Base-by-base conservation (phyloP, 2,113 vertebrate species). In the Propithecus coquereli region DNA sequence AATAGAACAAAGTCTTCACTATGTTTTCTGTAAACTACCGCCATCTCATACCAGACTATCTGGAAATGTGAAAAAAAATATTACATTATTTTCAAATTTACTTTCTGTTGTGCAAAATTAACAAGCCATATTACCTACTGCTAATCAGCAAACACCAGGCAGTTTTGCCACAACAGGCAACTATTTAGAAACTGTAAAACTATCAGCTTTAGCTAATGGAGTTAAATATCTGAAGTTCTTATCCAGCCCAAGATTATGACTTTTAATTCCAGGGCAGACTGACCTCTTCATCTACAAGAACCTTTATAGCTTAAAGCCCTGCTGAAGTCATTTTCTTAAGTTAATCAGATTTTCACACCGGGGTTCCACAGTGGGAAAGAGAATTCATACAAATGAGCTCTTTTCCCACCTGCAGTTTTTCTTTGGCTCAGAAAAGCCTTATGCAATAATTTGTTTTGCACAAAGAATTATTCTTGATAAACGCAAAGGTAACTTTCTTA, bases 361-460 rank as follows among this genome's bases (percentile, higher is more conserved):
- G 70, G 84, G 45, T 89, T 89, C 90, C 83, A 79, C 70, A 97
- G 91, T 89, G 94, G 76, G 63, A 32, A 81, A 40, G 23, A 84
- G 34, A 92, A 94, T 82, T 97, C 81, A 86, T 50, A 92, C 70
- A 97, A 97, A 87, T 82, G 80, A 97, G 70, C 43, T 90, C 40
- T 89, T 94, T 96, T 74, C 86, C 40, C 74, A 66, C 77, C 54
- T 95, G 91, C 0, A 40, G 66, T 59, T 88, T 92, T 50, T 82
- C 70, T 87, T 90, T 54, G 47, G 87, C 94, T 79, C 81, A 10
- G 17, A 90, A 84, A 8, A 90, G 32, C 16, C 20, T 87, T 77
- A 70, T 93, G 63, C 1, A 95, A 73, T 50, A 63, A 92, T 73
- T 90, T 96, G 79, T 76, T 90, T 93, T 97, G 91, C 43, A 71